Evolutionary conservation across 2,888 invertebrate genomes (phyloP).

Genomic region (Eulithis prunata): DNA sequence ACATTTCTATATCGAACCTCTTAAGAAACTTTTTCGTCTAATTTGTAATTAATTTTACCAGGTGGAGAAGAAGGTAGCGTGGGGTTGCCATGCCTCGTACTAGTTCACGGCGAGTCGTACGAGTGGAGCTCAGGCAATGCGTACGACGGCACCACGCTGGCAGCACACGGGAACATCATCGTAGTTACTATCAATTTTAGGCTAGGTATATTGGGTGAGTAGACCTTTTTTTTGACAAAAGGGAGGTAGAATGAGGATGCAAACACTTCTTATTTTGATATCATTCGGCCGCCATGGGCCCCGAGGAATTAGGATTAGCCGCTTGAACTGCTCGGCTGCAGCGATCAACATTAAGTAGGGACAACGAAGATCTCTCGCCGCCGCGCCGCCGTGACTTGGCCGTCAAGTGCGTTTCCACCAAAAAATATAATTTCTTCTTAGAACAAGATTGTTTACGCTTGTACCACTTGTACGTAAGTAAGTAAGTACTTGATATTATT

Average conservation of each 20-base stretch:
- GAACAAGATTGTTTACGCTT: neutral
- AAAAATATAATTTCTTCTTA: too few relatives aligned
- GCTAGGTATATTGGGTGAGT: slow-evolving; percentile 92
- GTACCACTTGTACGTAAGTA: neutral
- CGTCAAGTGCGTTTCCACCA: too few relatives aligned
- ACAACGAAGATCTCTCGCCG: too few relatives aligned
- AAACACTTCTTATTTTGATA: too few relatives aligned
- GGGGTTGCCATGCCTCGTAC: slow-evolving; percentile 92
- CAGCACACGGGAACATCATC: slow-evolving; percentile 95
- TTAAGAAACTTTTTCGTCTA: neutral
- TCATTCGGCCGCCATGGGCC: too few relatives aligned
- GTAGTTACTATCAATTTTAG: slow-evolving; percentile 97
- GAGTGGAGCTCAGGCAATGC: slow-evolving; percentile 99
- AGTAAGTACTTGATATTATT: too few relatives aligned
- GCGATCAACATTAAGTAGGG: too few relatives aligned
- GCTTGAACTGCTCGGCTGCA: too few relatives aligned
- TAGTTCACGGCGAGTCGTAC: slow-evolving; percentile 97
- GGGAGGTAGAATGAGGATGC: too few relatives aligned
- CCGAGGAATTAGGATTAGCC: too few relatives aligned
- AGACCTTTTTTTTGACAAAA: neutral
- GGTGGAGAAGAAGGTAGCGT: slow-evolving; percentile 76
- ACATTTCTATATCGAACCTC: too few relatives aligned
- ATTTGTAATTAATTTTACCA: slow-evolving; percentile 18
- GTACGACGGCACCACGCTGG: slow-evolving; percentile 97
- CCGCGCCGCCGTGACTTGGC: too few relatives aligned